Conservation (phyloP, 2,797 vertebrate genomes). For the Liasis olivaceus region DNA sequence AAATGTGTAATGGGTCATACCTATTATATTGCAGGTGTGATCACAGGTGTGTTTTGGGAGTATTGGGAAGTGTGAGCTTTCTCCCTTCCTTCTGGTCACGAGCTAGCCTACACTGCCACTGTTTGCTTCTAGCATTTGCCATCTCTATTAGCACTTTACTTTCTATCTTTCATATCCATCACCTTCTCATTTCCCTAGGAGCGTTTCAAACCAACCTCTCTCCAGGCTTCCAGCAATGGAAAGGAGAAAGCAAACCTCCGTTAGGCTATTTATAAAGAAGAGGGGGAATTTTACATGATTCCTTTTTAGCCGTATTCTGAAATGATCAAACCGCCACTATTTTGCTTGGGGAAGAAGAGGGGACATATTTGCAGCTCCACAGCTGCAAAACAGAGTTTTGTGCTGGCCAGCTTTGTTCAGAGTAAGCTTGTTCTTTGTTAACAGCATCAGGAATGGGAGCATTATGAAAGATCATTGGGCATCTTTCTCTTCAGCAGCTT, state of each 20-base stretch:
- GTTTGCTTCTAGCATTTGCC: background rate
- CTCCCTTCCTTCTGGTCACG: background rate
- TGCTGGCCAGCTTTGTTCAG: background rate
- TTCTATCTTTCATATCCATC: background rate
- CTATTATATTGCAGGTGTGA: background rate
- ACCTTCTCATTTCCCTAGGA: background rate
- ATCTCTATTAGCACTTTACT: background rate
- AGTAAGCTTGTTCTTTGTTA: background rate
- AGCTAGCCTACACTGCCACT: background rate
- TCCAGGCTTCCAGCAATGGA: background rate
- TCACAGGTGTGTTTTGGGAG: no score
- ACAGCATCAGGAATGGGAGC: background rate
- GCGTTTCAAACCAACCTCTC: background rate
- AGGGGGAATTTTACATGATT: background rate
- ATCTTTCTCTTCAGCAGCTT: background rate
- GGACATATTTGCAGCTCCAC: background rate
- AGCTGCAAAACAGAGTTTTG: background rate
- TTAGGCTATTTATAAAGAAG: background rate
- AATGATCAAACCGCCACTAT: background rate
- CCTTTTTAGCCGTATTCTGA: background rate
- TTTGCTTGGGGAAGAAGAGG: background rate
- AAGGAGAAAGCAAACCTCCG: background rate
- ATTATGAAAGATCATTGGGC: background rate
- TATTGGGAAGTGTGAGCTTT: background rate
- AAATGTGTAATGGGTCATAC: background rate